Evolutionary conservation across 2,888 invertebrate species (phyloP), one percentile per base, ranked within the genome.

Genomic region (Dynastes grantii): DNA sequence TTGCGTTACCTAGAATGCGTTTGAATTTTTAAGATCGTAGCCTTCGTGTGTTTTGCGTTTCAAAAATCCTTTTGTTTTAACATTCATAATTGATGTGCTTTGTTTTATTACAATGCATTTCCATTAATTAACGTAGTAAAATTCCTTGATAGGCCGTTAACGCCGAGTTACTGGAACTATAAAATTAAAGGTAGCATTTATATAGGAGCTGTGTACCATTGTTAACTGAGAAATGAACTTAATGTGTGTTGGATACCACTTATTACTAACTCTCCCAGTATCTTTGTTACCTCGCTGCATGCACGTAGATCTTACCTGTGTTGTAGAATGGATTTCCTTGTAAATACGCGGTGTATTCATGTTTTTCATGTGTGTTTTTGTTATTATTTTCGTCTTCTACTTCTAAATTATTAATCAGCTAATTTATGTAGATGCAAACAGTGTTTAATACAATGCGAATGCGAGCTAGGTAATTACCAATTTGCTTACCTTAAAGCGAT

Each of bases 111-210:
- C 61, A 75, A 75, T 75, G 55, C 73, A 61, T 75, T 61, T 75
- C 61, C 61, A 75, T 75, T 75, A 75, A 75, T 75, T 75, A 75
- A 75, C 55, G 73, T 75, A 61, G 73, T 75, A 75, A 75, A 75
- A 75, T 75, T 75, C 73, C 73, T 75, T 75, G 61, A 75, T 75
- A 61, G 73, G 73, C 61, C 61, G 73, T 75, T 75, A 75, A 75
- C 73, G 73, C 73, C 73, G 61, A 75, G 73, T 75, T 75, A 75
- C 73, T 75, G 73, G 73, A 75, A 75, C 73, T 75, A 75, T 75
- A 75, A 75, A 75, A 75, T 61, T 75, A 63, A 75, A 75, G 73
- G 73, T 75, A 75, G 73, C 61, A 45, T 45, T 68, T 51, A 68
- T 75, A 75, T 75, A 61, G 61, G 45, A 75, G 73, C 61, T 75